Evolutionary conservation across 2,797 vertebrate species (phyloP), one percentile per base, ranked within the genome.

Genomic region (Sternotherus odoratus): DNA sequence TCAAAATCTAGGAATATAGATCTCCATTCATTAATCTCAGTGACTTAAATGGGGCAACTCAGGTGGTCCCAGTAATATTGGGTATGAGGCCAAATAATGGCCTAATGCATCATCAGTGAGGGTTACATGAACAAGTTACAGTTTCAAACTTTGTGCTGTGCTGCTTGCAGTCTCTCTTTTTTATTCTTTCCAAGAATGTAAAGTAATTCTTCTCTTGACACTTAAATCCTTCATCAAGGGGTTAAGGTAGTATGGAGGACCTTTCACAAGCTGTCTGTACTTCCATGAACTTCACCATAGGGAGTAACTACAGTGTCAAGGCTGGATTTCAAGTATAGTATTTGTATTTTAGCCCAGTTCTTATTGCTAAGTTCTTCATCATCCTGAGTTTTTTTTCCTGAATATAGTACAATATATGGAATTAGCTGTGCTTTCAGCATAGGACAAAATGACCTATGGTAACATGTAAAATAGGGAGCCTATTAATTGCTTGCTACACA

Each of bases 401-500:
- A 0, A 0, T 33, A 10, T 1, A 12, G 12, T 57, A 79, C 21
- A 54, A 80, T 72, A 60, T 77, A 54, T 82, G 43, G 43, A 49
- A 87, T 24, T 49, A 30, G n/a, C 86, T 78, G 28, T 89, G 75
- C 21, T 90, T 80, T 77, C 72, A 86, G 49, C 39, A 28, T 30
- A 79, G 9, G 2, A 33, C 26, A 75, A 79, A 85, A 86, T 36
- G 6, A 89, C 13, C 12, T 51, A 78, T 91, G 48, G 48, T 48
- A 82, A 66, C 36, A 93, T 51, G 51, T 49, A 92, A 90, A 89
- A 83, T 12, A 86, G 56, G 51, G 85, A 86, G 17, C 15, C 90
- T 63, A 86, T n/a, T 87, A 93, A 93, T 83, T 36, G 3, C 56
- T 90, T 86, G n/a, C 88, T 82, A 46, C 15, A 89, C 78, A 95